These are phyloP conservation scores for Carposina sasakii DNA, from an alignment of 1,140 invertebrate species.

Conservation along the genomic window DNA sequence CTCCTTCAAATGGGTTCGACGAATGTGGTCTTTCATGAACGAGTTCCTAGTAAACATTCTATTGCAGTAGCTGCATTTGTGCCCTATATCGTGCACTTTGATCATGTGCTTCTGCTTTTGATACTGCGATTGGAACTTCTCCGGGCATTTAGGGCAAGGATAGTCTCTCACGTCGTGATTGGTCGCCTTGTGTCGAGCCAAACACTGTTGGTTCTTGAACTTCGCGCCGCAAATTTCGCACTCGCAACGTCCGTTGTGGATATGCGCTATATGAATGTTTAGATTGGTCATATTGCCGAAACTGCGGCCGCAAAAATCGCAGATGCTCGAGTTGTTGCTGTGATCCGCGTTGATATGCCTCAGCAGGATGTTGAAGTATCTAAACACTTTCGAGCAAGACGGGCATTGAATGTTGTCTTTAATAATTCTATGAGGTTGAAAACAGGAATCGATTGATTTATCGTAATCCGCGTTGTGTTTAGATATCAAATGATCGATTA, in stretches of 20 bases:
- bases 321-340: conserved; percentile 51
- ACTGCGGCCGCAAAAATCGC: conserved; percentile 51
- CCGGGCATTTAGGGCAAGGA: conserved; percentile 53
- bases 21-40: conserved; percentile 55
- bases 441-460: conserved; percentile 34
- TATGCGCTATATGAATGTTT: conserved; percentile 45
- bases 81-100: conserved; percentile 47
- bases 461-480: conserved; percentile 51
- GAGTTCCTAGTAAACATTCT: conserved; percentile 62
- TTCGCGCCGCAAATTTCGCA: conserved; percentile 48
- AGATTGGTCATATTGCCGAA: conserved; percentile 49
- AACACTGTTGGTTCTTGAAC: conserved; percentile 50
- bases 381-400: conserved; percentile 37
- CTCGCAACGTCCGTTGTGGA: conserved; percentile 39
- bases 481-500: conserved; percentile 48
- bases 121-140: conserved; percentile 52
- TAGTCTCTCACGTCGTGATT: conserved; percentile 49
- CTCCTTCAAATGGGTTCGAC: conserved; percentile 59
- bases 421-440: conserved; percentile 46
- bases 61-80: conserved; percentile 51
- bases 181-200: conserved; percentile 46
- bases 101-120: conserved; percentile 59
- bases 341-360: conserved; percentile 53
- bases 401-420: conserved; percentile 56
- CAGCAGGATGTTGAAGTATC: conserved; percentile 48